These are phyloP conservation scores for Drosophila flavopinicola DNA, from an alignment of 2,888 invertebrate genomes.

Conservation along the genomic window DNA sequence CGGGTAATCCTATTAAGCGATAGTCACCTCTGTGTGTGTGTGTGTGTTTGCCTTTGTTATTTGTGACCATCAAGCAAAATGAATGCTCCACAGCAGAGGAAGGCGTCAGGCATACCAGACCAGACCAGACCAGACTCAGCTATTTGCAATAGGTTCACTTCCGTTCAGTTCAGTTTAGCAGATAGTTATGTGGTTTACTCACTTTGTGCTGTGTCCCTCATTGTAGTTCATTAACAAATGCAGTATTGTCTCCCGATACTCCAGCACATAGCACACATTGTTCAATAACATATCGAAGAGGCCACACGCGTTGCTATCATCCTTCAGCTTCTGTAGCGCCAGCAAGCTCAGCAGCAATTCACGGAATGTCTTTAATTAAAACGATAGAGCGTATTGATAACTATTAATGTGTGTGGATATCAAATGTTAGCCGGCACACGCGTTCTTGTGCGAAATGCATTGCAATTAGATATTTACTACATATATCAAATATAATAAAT, in stretches of 20 bases:
- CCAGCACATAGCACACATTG: slow-evolving; percentile 96
- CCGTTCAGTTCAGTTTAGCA: not conserved
- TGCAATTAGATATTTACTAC: slow-evolving; percentile 22
- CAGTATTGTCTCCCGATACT: slow-evolving; percentile 96
- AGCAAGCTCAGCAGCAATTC: slow-evolving; percentile 94
- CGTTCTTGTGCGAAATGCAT: slow-evolving; percentile 17
- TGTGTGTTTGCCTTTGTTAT: slow-evolving; percentile 65
- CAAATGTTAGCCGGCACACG: not conserved
- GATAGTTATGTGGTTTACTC: slow-evolving; percentile 79
- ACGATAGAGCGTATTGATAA: slow-evolving; percentile 39
- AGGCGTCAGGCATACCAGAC: slow-evolving; percentile 35
- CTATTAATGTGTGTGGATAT: slow-evolving; percentile 4
- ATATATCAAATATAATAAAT: not conserved
- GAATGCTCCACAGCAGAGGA: slow-evolving; percentile 8
- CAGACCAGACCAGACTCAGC: slow-evolving; percentile 50
- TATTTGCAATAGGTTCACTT: slow-evolving; percentile 64
- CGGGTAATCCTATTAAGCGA: slow-evolving; percentile 71
- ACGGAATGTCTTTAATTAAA: slow-evolving; percentile 87
- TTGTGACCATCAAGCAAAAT: slow-evolving; percentile 56
- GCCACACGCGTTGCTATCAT: slow-evolving; percentile 88
- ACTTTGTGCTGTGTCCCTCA: slow-evolving; percentile 94
- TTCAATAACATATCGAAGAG: slow-evolving; percentile 94
- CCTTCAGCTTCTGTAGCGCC: slow-evolving; percentile 91
- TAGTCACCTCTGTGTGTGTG: slow-evolving; percentile 20
- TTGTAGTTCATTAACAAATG: slow-evolving; percentile 92